These are phyloP conservation scores for Oegoconia quadripuncta DNA, from an alignment of 2,888 invertebrate species.

Conservation along the genomic window DNA sequence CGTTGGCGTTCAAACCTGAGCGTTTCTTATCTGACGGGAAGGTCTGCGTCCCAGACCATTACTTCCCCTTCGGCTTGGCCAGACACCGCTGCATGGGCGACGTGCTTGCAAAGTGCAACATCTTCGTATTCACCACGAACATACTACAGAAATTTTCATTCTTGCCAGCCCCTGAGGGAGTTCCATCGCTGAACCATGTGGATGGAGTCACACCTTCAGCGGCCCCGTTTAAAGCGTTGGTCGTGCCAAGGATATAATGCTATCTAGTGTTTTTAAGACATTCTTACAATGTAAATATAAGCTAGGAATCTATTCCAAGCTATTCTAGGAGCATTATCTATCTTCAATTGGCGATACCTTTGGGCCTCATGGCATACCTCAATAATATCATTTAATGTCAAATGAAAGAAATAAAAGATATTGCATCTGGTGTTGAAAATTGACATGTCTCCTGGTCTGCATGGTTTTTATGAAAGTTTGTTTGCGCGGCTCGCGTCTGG, in stretches of 20 bases:
- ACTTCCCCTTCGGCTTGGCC: slow-evolving; percentile 88
- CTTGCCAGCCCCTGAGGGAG: slow-evolving; percentile 80
- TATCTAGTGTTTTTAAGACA: background rate
- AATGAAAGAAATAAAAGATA: too few species aligned
- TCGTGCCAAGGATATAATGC: slow-evolving; percentile 67
- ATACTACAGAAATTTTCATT: slow-evolving; percentile 87
- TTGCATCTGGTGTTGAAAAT: too few species aligned
- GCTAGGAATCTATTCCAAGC: too few species aligned
- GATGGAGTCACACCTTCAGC: slow-evolving; percentile 90
- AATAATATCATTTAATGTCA: too few species aligned
- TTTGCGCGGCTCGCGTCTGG: too few species aligned
- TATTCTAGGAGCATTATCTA: too few species aligned
- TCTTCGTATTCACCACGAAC: slow-evolving; percentile 86
- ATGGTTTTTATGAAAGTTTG: too few species aligned
- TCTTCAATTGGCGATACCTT: too few species aligned
- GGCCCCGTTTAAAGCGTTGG: slow-evolving; percentile 83
- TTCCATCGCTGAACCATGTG: slow-evolving; percentile 82
- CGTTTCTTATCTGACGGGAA: slow-evolving; percentile 83
- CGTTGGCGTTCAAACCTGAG: slow-evolving; percentile 86
- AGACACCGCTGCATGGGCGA: slow-evolving; percentile 92
- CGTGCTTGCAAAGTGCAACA: slow-evolving; percentile 84
- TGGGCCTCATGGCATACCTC: too few species aligned
- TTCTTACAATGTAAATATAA: too few species aligned
- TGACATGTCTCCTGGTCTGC: too few species aligned
- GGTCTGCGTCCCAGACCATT: slow-evolving; percentile 81